Evolutionary conservation across 2,888 invertebrate genomes (phyloP), one percentile per base, ranked within the genome.

Genomic region (Dendrolimus pini): DNA sequence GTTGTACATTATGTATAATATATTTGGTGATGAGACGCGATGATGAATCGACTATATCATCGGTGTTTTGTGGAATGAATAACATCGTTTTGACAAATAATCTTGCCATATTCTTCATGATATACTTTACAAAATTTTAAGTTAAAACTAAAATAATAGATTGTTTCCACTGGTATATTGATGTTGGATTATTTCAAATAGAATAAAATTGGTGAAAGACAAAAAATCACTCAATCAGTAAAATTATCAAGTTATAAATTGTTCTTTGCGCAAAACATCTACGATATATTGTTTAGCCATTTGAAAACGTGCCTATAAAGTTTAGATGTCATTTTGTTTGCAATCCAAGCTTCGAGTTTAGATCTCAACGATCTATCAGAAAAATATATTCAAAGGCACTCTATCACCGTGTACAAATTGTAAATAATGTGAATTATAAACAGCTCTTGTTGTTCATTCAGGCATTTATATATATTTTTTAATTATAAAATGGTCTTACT

Each of bases 1-100:
- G 72, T 70, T 85, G 83, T 85, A 83, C 73, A 83, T 80, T 82
- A 68, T 83, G 79, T 84, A 83, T 75, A 58, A 77, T 77, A 80
- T 60, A 62, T 47, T 47, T 12, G 47, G 47, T 47, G 47, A 12
- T 10, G 47, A 47, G 47, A 47, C 9, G 47, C 47, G 47, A 12
- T 47, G 9, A 47, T 12, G 47, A 47, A 30, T 30, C 30, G 6
- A 30, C 30, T 30, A 30, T 30, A 12, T 47, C 9, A 12, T 47
- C 47, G 47, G 47, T 47, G 47, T 10, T 47, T 47, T 47, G 47
- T 47, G 47, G 9, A 47, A 47, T 10, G 47, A 10, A 47, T 7
- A 10, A 47, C 6, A 47, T 47, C 47, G 7, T 47, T 47, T 47
- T 47, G 12, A 7, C 47, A 47, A 12, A 47, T 30, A 30, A 30